A percentile compares a stretch with the other conserved stretches of the same genome.
phyloP scores from a whole-genome alignment of 2,888 invertebrate genomes.

The Eupithecia dodoneata region DNA sequence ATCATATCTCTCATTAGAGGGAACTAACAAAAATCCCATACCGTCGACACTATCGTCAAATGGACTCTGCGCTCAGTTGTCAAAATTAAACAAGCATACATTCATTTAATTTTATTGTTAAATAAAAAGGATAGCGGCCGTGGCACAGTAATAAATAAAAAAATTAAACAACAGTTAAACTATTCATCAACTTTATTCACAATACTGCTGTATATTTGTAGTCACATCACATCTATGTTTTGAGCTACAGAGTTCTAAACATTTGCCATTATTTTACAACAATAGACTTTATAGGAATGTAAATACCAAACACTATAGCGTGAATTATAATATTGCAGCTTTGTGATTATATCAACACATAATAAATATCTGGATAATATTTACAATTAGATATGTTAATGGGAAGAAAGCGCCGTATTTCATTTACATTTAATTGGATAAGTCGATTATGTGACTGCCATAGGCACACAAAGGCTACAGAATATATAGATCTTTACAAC shows the following conservation, averaged over 20 bases:
- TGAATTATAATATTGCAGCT: slow-evolving; percentile 33
- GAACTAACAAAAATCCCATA: too few relatives aligned
- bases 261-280: slow-evolving; percentile 38
- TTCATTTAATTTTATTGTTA: neutral
- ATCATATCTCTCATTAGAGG: too few relatives aligned
- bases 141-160: slow-evolving; percentile 13
- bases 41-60: too few relatives aligned
- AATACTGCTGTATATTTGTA: slow-evolving; percentile 65
- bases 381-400: slow-evolving; percentile 37
- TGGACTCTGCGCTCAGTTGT: too few relatives aligned
- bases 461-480: neutral
- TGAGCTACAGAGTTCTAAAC: slow-evolving; percentile 37
- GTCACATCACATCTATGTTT: slow-evolving; percentile 41
- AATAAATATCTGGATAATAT: slow-evolving; percentile 40
- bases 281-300: slow-evolving; percentile 55
- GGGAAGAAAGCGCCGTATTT: slow-evolving; percentile 32
- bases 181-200: slow-evolving; percentile 67
- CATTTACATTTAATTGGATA: slow-evolving; percentile 22
- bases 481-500: slow-evolving; percentile 32
- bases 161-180: slow-evolving; percentile 40
- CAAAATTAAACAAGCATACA: neutral
- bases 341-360: slow-evolving; percentile 42
- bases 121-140: neutral
- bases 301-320: slow-evolving; percentile 40
- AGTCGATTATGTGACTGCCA: slow-evolving; percentile 13